These are phyloP conservation scores for Daktulosphaira vitifoliae DNA, from an alignment of 1,140 invertebrate genomes.

Conservation along the genomic window DNA sequence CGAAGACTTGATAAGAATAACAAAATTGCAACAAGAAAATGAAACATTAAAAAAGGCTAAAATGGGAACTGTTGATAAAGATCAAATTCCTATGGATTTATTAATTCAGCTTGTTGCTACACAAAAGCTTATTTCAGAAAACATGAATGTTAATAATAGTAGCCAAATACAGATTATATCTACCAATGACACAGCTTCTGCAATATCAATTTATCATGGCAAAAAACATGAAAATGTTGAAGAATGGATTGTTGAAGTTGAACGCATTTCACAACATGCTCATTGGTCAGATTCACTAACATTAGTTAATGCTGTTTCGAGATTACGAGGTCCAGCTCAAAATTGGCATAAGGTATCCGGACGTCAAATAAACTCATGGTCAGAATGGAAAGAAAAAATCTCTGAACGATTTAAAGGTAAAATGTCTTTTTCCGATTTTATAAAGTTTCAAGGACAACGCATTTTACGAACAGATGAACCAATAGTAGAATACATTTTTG, in stretches of 20 bases:
- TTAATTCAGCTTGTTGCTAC: background rate
- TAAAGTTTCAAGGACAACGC: background rate
- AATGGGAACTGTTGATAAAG: background rate
- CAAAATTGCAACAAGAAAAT: background rate
- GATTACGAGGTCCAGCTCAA: background rate
- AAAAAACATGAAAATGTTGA: background rate
- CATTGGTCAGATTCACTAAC: background rate
- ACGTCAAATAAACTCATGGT: background rate
- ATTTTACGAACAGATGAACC: background rate
- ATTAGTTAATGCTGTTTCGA: background rate
- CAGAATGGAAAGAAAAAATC: background rate
- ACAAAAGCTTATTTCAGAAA: no score
- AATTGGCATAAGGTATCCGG: conserved; percentile 8
- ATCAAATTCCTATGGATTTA: background rate
- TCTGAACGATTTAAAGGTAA: background rate
- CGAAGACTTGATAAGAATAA: background rate
- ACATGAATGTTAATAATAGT: background rate
- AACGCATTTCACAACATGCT: background rate
- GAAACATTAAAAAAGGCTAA: background rate
- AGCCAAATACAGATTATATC: background rate
- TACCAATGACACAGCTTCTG: background rate
- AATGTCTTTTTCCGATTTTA: conserved; percentile 3
- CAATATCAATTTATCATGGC: background rate
- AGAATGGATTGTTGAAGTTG: background rate
- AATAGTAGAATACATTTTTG: conserved; percentile 1